Evolutionary conservation across 2,888 invertebrate species (phyloP), one percentile per base, ranked within the genome.

Genomic region (Tupiocoris notatus): DNA sequence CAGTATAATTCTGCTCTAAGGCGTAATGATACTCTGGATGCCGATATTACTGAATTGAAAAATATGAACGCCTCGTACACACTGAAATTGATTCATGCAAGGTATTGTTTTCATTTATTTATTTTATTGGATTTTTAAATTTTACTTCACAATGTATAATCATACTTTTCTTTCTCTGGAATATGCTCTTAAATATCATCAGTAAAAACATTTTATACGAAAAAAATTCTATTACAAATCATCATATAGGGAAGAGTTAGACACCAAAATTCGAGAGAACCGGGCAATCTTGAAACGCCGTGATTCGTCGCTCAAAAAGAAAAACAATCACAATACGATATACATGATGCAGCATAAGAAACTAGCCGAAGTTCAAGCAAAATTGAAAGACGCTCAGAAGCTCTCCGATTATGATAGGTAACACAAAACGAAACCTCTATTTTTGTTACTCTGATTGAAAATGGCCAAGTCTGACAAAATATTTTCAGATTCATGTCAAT

Each of bases 191-290:
- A n/a, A n/a, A n/a, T n/a, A n/a, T n/a, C n/a, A n/a, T n/a, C n/a
- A n/a, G n/a, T n/a, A n/a, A n/a, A n/a, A n/a, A n/a, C n/a, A n/a
- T n/a, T n/a, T n/a, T n/a, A n/a, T n/a, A n/a, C n/a, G n/a, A n/a
- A n/a, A n/a, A n/a, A n/a, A n/a, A n/a, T n/a, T n/a, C n/a, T n/a
- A n/a, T n/a, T n/a, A n/a, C n/a, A n/a, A n/a, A n/a, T n/a, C n/a
- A n/a, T n/a, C n/a, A n/a, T n/a, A n/a, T 54, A 73, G 73, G 54
- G 73, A 73, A 54, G 73, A 73, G 21, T 21, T 73, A 1, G 73
- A 73, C 20, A 39, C 73, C 3, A 61, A 73, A 17, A 21, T 73
- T 9, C 39, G 73, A 1, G 62, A 73, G 23, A 73, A 73, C 63
- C 7, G 39, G 22, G 54, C 21, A n/a, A n/a, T 73, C 1, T 39